Evolutionary conservation across 1,140 invertebrate genomes (phyloP).

Genomic region (Ganaspis sp.): DNA sequence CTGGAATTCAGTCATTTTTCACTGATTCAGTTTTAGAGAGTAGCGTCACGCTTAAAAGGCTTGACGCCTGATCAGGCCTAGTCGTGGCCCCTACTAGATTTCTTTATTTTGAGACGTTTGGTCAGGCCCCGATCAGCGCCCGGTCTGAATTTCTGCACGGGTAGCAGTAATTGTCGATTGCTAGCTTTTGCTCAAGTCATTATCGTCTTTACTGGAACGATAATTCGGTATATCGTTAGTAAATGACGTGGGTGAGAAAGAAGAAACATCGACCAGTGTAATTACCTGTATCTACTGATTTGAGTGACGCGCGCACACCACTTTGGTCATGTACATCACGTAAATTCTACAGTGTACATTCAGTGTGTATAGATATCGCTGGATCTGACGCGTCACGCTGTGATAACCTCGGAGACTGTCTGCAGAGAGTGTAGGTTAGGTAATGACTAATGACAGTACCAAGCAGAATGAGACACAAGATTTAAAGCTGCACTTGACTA

Average conservation of each 20-base stretch:
- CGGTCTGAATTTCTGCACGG: too few species aligned
- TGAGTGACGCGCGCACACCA: not conserved
- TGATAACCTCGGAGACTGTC: slow-evolving; percentile 50
- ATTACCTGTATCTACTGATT: slow-evolving; percentile 30
- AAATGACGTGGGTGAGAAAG: slow-evolving; percentile 28
- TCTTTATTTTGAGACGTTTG: too few species aligned
- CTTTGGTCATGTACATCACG: not conserved
- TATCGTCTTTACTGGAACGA: slow-evolving; percentile 14
- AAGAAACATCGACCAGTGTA: slow-evolving; percentile 22
- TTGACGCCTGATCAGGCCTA: too few species aligned
- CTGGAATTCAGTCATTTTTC: too few species aligned
- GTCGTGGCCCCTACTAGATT: too few species aligned
- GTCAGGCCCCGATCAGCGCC: too few species aligned
- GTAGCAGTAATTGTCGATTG: not conserved
- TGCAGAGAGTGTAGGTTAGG: slow-evolving; percentile 25
- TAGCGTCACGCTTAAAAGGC: too few species aligned
- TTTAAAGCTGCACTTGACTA: slow-evolving; percentile 15
- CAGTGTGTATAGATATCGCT: slow-evolving; percentile 17
- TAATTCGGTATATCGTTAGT: slow-evolving; percentile 24
- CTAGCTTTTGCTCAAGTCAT: slow-evolving; percentile 12
- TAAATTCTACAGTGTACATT: slow-evolving; percentile 10
- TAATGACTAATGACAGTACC: slow-evolving; percentile 27
- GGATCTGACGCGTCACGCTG: slow-evolving; percentile 49
- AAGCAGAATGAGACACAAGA: slow-evolving; percentile 11
- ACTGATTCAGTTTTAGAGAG: too few species aligned